Conservation (phyloP, 2,888 invertebrate species). For the Drosophila cognata region DNA sequence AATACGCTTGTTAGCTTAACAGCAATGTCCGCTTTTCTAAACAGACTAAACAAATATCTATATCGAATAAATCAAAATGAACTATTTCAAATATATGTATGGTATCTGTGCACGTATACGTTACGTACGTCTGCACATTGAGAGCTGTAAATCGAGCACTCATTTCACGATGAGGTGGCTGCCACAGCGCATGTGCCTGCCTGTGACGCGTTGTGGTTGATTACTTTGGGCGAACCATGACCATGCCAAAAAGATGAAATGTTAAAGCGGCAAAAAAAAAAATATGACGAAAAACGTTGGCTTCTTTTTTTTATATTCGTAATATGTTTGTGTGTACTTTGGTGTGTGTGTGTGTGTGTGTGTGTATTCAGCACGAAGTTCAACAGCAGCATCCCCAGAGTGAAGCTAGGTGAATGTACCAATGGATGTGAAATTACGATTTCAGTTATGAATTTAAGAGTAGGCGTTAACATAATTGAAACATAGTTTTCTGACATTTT, state of each 20-base stretch:
- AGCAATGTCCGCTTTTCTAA: slow-evolving; percentile 1
- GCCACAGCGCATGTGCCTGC: slow-evolving; percentile 46
- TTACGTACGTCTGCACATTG: slow-evolving; percentile 10
- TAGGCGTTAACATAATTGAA: slow-evolving; percentile 4
- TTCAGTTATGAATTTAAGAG: slow-evolving; percentile 16
- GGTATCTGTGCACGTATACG: slow-evolving; percentile 1
- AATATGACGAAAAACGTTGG: slow-evolving; percentile 8
- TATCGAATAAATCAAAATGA: slow-evolving; percentile 1
- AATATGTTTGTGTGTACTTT: neutral
- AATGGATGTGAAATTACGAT: neutral
- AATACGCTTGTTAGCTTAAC: neutral
- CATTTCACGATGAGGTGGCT: slow-evolving; percentile 1
- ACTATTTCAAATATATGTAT: slow-evolving; percentile 2
- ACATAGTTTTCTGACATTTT: slow-evolving; percentile 30
- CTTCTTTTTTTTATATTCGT: slow-evolving; percentile 6
- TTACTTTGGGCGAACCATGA: slow-evolving; percentile 76
- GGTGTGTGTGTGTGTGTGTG: slow-evolving; percentile 35
- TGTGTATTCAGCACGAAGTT: slow-evolving; percentile 55
- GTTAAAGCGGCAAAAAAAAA: slow-evolving; percentile 56
- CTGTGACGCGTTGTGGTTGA: slow-evolving; percentile 28
- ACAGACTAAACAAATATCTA: neutral
- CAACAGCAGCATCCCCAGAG: slow-evolving; percentile 53
- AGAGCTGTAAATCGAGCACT: slow-evolving; percentile 21
- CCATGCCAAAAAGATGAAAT: slow-evolving; percentile 82
- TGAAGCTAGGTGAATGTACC: slow-evolving; percentile 15